A percentile compares a stretch with the other conserved stretches of the same genome.
phyloP scores from a whole-genome alignment of 2,797 vertebrate species.

The Coluber constrictor region DNA sequence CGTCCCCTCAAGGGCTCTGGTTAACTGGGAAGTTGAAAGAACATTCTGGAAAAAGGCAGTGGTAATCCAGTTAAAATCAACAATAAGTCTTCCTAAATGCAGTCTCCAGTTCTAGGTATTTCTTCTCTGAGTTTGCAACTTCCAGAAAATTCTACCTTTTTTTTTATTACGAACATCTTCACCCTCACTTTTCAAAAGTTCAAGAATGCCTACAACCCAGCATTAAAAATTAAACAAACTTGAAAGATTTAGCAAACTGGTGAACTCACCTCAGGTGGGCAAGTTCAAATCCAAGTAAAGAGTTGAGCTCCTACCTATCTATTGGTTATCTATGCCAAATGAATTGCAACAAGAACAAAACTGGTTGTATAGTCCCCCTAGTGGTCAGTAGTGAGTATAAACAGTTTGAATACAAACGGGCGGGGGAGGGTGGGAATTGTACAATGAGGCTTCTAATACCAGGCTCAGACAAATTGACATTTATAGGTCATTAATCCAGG shows the following conservation, averaged over 20 bases:
- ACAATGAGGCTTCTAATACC: neutral
- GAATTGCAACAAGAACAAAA: neutral
- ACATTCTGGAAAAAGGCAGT: neutral
- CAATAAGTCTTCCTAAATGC: neutral
- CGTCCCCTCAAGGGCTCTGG: neutral
- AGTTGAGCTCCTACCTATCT: neutral
- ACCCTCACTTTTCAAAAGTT: neutral
- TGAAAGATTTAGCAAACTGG: neutral
- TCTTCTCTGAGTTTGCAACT: neutral
- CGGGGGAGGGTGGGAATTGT: too few relatives aligned
- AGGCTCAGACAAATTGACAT: neutral
- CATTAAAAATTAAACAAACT: neutral
- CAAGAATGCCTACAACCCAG: neutral
- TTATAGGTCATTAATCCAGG: neutral
- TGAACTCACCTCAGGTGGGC: neutral
- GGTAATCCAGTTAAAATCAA: neutral
- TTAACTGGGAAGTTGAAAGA: neutral
- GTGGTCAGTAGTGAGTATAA: neutral
- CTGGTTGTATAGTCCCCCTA: neutral
- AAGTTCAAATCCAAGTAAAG: neutral
- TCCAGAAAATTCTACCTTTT: neutral
- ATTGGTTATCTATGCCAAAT: neutral
- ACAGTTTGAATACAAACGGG: neutral
- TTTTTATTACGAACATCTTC: neutral
- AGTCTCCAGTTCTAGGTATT: neutral